A percentile compares a stretch with the other conserved stretches of the same genome.
phyloP scores from a whole-genome alignment of 2,797 vertebrate species.

The Falco naumanni region DNA sequence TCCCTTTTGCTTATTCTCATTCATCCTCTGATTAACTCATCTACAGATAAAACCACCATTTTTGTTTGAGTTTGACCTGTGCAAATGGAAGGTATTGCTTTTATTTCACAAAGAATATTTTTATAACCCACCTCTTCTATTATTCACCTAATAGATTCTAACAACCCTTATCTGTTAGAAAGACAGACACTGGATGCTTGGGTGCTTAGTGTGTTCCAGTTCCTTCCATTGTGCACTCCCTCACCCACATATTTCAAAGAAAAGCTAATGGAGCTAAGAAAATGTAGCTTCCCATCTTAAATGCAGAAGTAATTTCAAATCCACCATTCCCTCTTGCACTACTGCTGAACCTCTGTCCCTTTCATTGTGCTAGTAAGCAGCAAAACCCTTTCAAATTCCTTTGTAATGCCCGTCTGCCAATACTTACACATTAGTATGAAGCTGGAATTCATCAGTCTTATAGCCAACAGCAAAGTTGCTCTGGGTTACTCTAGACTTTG shows the following conservation, averaged over 20 bases:
- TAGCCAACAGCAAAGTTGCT: slow-evolving; percentile 98
- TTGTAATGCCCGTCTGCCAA: neutral
- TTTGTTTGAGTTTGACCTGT: neutral
- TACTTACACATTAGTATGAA: slow-evolving; percentile 97
- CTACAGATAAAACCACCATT: neutral
- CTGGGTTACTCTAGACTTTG: slow-evolving; percentile 92
- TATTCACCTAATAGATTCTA: neutral
- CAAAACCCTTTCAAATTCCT: neutral
- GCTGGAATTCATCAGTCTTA: slow-evolving; percentile 97
- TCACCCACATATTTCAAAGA: neutral
- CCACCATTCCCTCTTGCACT: neutral
- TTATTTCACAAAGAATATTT: neutral
- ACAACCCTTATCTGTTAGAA: neutral
- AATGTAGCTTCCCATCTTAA: neutral
- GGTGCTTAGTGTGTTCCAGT: neutral
- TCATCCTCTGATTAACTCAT: neutral
- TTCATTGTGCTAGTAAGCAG: neutral
- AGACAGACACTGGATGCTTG: neutral
- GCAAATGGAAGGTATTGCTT: neutral
- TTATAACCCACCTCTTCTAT: neutral
- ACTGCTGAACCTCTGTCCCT: neutral
- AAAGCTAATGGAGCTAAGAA: neutral
- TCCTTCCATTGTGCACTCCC: neutral
- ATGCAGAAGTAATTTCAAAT: neutral
- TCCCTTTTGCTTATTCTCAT: neutral